Conservation (phyloP, 2,797 vertebrate species). For the Danio aesculapii region DNA sequence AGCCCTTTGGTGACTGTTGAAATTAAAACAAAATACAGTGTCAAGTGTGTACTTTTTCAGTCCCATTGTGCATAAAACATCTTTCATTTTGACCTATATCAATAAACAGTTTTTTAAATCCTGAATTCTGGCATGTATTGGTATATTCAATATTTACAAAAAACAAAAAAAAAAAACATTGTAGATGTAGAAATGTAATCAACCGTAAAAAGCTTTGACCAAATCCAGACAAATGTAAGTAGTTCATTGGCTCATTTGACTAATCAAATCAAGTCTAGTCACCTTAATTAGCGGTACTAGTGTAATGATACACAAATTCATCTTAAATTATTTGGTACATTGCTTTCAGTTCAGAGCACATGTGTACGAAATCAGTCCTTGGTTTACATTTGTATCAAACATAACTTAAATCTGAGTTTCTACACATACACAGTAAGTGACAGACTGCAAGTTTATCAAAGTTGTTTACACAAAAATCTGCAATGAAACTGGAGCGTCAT, state of each 20-base stretch:
- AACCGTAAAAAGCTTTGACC: background rate
- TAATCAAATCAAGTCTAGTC: background rate
- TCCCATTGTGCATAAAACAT: background rate
- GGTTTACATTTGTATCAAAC: too few species aligned
- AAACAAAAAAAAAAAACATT: background rate
- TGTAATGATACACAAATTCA: too few species aligned
- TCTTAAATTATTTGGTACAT: too few species aligned
- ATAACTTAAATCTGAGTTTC: too few species aligned
- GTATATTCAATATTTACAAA: background rate
- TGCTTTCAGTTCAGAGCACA: too few species aligned
- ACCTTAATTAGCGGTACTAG: too few species aligned
- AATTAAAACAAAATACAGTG: background rate
- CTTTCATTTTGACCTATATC: background rate
- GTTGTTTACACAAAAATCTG: too few species aligned
- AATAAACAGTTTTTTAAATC: background rate
- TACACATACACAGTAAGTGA: too few species aligned
- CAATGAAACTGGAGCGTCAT: too few species aligned
- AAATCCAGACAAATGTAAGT: background rate
- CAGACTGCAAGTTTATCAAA: too few species aligned
- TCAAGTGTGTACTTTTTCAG: background rate
- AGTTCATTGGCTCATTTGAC: background rate
- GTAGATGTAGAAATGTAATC: background rate
- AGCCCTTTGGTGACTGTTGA: constrained; percentile 89
- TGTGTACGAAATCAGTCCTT: too few species aligned
- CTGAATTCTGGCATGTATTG: background rate